Conservation (phyloP, 2,797 vertebrate genomes). For the Jordanella pulchra region DNA sequence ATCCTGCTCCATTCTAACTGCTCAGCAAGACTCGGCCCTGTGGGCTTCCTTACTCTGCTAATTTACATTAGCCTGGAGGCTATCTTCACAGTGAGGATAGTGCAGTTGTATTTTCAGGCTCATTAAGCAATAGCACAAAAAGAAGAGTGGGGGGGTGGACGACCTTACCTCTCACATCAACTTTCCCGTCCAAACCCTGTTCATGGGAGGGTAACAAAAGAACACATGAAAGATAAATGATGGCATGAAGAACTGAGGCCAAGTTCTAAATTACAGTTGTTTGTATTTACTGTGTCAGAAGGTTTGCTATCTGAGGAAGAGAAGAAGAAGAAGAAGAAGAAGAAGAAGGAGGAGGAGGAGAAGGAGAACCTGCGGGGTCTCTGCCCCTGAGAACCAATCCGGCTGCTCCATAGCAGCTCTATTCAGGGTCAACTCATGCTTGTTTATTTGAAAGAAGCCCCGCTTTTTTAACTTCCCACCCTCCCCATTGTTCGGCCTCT, state of each 20-base stretch:
- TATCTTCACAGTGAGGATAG: conserved; percentile 82
- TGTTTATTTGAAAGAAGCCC: conserved; percentile 84
- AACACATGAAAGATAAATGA: conserved; percentile 37
- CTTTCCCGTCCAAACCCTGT: conserved; percentile 63
- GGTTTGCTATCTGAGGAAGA: conserved; percentile 40
- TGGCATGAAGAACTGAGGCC: conserved; percentile 44
- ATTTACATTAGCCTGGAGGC: conserved; percentile 83
- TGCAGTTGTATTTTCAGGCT: conserved; percentile 87
- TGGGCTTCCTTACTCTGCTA: conserved; percentile 80
- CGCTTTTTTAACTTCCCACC: conserved; percentile 80
- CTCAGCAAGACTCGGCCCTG: conserved; percentile 80
- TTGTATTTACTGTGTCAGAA: conserved; percentile 61
- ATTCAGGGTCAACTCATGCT: conserved; percentile 73
- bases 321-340: conserved; percentile 32
- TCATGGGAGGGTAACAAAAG: conserved; percentile 26
- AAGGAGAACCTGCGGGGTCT: conserved; percentile 50
- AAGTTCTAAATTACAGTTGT: conserved; percentile 64
- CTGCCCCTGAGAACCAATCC: conserved; percentile 75
- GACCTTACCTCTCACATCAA: conserved; percentile 44
- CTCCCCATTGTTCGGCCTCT: conserved; percentile 72
- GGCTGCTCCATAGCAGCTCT: conserved; percentile 66
- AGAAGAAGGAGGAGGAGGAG: conserved; percentile 39
- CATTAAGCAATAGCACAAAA: conserved; percentile 82
- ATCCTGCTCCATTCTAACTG: conserved; percentile 64
- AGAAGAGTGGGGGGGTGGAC: conserved; percentile 31